Conservation (phyloP, 2,113 vertebrate genomes). For the Percopsis transmontana region DNA sequence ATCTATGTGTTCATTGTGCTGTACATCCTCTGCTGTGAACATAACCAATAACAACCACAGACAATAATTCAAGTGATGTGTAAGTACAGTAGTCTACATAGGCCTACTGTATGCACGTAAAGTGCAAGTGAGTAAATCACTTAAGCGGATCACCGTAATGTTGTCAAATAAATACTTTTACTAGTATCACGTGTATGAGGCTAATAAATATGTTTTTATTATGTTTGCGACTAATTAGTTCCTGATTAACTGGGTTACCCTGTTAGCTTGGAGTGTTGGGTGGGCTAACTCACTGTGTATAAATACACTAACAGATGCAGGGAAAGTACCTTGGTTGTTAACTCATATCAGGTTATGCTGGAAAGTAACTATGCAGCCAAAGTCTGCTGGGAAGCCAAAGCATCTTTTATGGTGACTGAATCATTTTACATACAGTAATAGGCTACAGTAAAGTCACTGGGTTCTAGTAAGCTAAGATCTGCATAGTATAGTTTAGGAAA, state of each 20-base stretch:
- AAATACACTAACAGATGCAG: constrained; percentile 74
- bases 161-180: background rate
- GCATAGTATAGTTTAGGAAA: background rate
- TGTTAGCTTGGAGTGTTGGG: background rate
- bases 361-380: constrained; percentile 58
- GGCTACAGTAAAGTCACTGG: constrained; percentile 55
- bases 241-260: constrained; percentile 26
- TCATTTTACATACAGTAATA: background rate
- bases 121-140: no score
- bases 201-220: background rate
- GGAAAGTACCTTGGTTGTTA: constrained; percentile 73
- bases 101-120: no score
- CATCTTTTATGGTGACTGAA: constrained; percentile 30
- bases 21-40: background rate
- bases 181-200: background rate
- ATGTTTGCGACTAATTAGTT: constrained; percentile 11
- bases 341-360: constrained; percentile 67
- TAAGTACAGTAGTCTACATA: no score
- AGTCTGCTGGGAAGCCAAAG: constrained; percentile 53
- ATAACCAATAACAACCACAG: background rate
- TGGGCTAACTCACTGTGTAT: constrained; percentile 50
- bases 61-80: background rate
- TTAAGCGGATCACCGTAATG: no score
- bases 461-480: background rate
- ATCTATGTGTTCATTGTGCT: background rate